phyloP scores from a whole-genome alignment of 2,888 invertebrate genomes.

The Microchrysa polita region DNA sequence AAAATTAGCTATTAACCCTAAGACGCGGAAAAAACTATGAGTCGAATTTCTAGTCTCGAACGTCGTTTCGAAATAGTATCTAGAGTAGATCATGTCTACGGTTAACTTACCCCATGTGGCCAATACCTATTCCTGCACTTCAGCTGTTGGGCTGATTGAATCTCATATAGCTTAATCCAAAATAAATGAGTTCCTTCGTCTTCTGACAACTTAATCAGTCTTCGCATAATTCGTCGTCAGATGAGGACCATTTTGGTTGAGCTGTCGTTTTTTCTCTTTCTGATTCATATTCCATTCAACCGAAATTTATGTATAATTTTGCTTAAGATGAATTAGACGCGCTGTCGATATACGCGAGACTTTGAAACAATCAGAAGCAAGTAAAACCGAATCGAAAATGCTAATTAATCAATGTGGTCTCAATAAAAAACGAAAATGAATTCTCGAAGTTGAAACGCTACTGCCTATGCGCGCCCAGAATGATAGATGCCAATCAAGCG shows the following conservation, averaged over 20 bases:
- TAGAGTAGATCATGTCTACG: too few species aligned
- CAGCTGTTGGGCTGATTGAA: slow-evolving; percentile 18
- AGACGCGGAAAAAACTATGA: too few species aligned
- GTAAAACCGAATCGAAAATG: slow-evolving; percentile 40
- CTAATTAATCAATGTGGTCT: slow-evolving; percentile 38
- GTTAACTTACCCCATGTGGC: too few species aligned
- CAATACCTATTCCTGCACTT: neutral
- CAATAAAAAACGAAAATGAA: slow-evolving; percentile 35
- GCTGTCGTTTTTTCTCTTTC: too few species aligned
- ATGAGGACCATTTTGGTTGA: too few species aligned
- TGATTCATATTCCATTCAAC: too few species aligned
- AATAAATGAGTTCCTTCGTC: slow-evolving; percentile 36
- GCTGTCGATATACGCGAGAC: slow-evolving; percentile 16
- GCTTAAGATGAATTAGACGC: slow-evolving; percentile 29
- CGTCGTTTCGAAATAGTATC: too few species aligned
- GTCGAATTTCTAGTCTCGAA: too few species aligned
- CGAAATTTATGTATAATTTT: slow-evolving; percentile 31
- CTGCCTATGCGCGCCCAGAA: slow-evolving; percentile 25
- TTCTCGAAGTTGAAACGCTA: slow-evolving; percentile 36
- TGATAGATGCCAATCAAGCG: slow-evolving; percentile 39
- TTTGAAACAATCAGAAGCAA: slow-evolving; percentile 41
- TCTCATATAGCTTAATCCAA: slow-evolving; percentile 29
- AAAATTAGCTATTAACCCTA: too few species aligned
- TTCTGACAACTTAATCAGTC: slow-evolving; percentile 40
- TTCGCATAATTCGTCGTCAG: slow-evolving; percentile 26